Evolutionary conservation across 2,888 invertebrate genomes (phyloP).

Genomic region (Zygogramma bicolorata): DNA sequence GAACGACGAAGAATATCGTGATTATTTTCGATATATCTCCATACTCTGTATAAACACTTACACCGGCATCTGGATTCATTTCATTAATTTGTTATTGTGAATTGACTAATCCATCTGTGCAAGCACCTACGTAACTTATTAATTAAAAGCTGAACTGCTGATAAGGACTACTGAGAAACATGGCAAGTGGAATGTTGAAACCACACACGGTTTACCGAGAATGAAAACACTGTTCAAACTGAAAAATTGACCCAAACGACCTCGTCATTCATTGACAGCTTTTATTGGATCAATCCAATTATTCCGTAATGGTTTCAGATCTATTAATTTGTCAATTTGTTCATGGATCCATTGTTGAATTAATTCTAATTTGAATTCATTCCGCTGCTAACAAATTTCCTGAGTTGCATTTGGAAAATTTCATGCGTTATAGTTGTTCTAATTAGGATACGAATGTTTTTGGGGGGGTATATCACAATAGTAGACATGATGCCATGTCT

Average conservation of each 20-base stretch:
- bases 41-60: too few species aligned
- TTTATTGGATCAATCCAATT: neutral
- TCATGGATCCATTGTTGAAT: neutral
- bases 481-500: too few species aligned
- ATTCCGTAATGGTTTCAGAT: neutral
- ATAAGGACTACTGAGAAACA: neutral
- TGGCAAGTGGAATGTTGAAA: slow-evolving; percentile 4
- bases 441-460: too few species aligned
- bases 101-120: neutral
- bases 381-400: too few species aligned
- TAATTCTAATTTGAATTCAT: neutral
- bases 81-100: neutral
- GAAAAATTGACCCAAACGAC: slow-evolving; percentile 2
- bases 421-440: too few species aligned
- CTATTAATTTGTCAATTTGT: neutral
- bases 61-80: neutral
- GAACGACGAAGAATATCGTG: too few species aligned
- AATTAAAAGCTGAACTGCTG: slow-evolving; percentile 2
- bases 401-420: too few species aligned
- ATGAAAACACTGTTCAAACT: slow-evolving; percentile 2
- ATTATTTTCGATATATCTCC: too few species aligned
- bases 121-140: neutral
- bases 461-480: too few species aligned
- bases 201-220: slow-evolving; percentile 6
- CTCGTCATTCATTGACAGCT: neutral